phyloP scores from a whole-genome alignment of 2,888 invertebrate species.

The Hecatera dysodea region DNA sequence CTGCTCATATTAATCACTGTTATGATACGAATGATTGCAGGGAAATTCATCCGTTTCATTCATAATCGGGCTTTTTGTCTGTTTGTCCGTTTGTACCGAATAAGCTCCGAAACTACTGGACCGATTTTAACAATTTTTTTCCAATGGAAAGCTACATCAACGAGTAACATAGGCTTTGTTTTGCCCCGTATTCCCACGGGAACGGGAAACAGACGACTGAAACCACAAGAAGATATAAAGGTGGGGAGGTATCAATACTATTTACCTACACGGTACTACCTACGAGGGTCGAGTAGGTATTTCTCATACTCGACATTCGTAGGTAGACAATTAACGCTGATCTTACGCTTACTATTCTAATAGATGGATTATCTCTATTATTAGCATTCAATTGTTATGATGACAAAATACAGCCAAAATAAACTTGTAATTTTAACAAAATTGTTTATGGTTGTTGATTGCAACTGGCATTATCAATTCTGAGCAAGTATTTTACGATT shows the following conservation, averaged over 20 bases:
- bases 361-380: slow-evolving; percentile 11
- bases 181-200: too few relatives aligned
- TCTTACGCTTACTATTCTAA: slow-evolving; percentile 5
- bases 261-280: too few relatives aligned
- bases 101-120: too few relatives aligned
- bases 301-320: too few relatives aligned
- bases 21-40: slow-evolving; percentile 24
- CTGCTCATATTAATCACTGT: slow-evolving; percentile 15
- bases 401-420: slow-evolving; percentile 1
- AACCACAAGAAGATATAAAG: slow-evolving; percentile 18
- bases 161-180: too few relatives aligned
- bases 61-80: too few relatives aligned
- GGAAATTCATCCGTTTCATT: slow-evolving; percentile 37
- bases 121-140: too few relatives aligned
- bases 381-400: slow-evolving; percentile 22
- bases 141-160: too few relatives aligned
- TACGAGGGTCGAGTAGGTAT: too few relatives aligned
- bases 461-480: slow-evolving; percentile 19
- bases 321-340: neutral
- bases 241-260: neutral
- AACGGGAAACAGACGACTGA: too few relatives aligned
- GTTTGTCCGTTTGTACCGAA: too few relatives aligned
- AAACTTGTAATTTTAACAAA: slow-evolving; percentile 15
- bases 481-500: slow-evolving; percentile 37
- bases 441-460: slow-evolving; percentile 16